Percentiles rank a stretch among this genome's conserved stretches.
These are phyloP conservation scores for Ellobius talpinus DNA, from an alignment of 2,113 vertebrate species.

Conservation along the genomic window DNA sequence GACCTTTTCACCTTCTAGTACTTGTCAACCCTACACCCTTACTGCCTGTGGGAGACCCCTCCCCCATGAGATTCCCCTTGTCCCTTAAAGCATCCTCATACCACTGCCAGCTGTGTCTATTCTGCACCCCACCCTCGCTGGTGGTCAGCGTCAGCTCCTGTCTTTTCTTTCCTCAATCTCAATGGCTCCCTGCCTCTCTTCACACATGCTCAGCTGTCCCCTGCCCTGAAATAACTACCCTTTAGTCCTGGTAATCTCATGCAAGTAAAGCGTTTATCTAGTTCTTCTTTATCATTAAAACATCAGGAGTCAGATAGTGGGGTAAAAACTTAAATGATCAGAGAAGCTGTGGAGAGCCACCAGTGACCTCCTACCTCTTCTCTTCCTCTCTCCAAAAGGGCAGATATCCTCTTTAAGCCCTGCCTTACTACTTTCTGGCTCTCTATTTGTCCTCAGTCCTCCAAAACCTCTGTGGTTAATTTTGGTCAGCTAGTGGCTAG, in stretches of 20 bases:
- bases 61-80: background rate
- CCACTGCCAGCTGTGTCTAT: background rate
- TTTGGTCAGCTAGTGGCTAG: background rate
- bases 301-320: background rate
- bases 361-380: background rate
- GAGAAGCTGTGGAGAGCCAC: background rate
- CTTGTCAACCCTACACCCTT: background rate
- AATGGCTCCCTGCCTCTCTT: background rate
- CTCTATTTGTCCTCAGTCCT: background rate
- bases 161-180: fast-evolving
- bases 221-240: background rate
- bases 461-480: background rate
- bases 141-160: background rate
- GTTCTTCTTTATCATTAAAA: background rate
- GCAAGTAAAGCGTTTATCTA: background rate
- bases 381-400: background rate
- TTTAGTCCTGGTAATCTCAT: background rate
- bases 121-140: background rate
- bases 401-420: background rate
- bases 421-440: background rate
- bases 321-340: background rate
- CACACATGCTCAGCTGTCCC: background rate
- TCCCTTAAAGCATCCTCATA: background rate
- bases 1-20: background rate
- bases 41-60: background rate